Percentiles rank a stretch among this genome's conserved stretches.
Conservation (phyloP, 2,888 invertebrate genomes). For the Acanthopleura granulata region DNA sequence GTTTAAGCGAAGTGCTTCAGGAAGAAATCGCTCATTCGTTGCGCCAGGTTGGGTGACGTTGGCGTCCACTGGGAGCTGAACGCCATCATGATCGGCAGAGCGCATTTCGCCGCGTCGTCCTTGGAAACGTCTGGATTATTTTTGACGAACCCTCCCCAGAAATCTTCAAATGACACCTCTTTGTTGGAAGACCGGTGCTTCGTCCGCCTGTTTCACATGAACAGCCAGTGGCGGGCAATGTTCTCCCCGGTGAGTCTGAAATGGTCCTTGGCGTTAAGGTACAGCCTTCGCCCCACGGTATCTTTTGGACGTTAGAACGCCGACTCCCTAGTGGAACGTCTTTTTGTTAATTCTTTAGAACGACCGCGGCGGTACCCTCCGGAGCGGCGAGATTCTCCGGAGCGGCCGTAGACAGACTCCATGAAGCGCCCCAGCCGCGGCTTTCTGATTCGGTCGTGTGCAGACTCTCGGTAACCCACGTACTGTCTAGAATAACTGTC, state of each 20-base stretch:
- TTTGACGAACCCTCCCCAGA: not conserved
- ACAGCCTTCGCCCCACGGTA: not conserved
- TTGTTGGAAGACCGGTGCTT: not conserved
- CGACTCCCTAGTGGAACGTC: not conserved
- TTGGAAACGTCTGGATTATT: not conserved
- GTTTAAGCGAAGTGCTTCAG: not conserved
- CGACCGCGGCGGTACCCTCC: no score
- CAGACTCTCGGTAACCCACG: no score
- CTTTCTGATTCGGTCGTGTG: not conserved
- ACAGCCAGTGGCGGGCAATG: not conserved
- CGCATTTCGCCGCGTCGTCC: not conserved
- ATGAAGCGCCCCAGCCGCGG: no score
- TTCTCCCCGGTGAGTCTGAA: not conserved
- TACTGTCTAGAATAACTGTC: no score
- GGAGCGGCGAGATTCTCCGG: no score
- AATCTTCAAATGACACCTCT: not conserved
- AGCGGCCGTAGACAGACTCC: no score
- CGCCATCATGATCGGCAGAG: not conserved
- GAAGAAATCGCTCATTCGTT: not conserved
- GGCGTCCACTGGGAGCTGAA: not conserved
- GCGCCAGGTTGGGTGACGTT: not conserved
- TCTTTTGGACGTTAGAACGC: not conserved
- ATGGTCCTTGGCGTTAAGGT: not conserved
- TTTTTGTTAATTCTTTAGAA: not conserved
- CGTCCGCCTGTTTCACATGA: not conserved